phyloP scores from a whole-genome alignment of 2,888 invertebrate genomes.

The Melipona bicolor region DNA sequence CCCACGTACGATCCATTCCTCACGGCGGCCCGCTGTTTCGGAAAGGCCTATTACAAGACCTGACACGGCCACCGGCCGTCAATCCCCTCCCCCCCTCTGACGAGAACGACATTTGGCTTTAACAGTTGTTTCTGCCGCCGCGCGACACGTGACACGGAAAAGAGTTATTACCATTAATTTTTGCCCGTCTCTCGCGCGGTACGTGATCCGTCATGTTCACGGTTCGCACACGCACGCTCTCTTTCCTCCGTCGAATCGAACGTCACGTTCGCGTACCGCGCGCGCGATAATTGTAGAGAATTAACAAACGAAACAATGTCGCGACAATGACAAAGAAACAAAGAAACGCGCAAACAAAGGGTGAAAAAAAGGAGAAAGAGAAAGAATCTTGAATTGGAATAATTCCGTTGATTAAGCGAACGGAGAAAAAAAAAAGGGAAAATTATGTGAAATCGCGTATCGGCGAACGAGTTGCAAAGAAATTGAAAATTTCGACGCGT shows the following conservation, averaged over 20 bases:
- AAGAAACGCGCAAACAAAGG: background rate
- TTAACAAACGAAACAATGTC: background rate
- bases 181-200: background rate
- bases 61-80: conserved; percentile 33
- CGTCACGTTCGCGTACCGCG: background rate
- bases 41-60: conserved; percentile 62
- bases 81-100: conserved; percentile 57
- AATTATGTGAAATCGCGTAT: background rate
- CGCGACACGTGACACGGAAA: conserved; percentile 47
- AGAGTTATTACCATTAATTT: conserved; percentile 52
- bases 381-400: conserved; percentile 31
- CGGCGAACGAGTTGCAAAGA: conserved; percentile 18
- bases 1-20: conserved; percentile 66
- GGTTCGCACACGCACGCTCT: background rate
- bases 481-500: conserved; percentile 41
- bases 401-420: conserved; percentile 50
- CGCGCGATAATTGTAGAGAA: background rate
- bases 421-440: background rate
- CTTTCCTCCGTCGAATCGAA: background rate
- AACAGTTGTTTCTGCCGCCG: conserved; percentile 37
- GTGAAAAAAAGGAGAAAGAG: no score
- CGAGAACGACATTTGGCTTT: conserved; percentile 50
- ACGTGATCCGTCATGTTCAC: background rate
- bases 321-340: background rate
- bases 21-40: conserved; percentile 61